Evolutionary conservation across 2,888 invertebrate genomes (phyloP), one percentile per base, ranked within the genome.

Genomic region (Oscheius myriophilus): DNA sequence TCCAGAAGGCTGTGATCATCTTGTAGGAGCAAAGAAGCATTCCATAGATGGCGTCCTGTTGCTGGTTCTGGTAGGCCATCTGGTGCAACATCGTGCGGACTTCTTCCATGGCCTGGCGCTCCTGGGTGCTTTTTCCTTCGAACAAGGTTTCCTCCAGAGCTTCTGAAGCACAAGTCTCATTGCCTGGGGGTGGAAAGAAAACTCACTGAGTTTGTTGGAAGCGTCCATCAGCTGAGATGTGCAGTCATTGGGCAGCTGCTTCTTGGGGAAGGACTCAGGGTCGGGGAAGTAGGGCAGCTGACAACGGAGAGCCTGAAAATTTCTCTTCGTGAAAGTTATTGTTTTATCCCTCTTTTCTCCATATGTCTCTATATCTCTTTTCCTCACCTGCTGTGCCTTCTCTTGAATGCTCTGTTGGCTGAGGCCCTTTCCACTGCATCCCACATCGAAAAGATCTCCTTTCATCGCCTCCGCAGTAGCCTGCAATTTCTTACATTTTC

Each of bases 281-380:
- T 61, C 61, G 12, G 61, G 61, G 23, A 61, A 33, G 49, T 61
- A 49, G 3, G 49, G 49, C 46, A 49, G 46, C 46, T 61, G 61
- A 2, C 25, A 33, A 21, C 61, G 61, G n/a, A 33, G 33, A 18
- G 49, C 49, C 61, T 61, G 61, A 45, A 61, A 46, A 25, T 33
- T 33, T 33, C 4, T 33, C 33, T 6, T 9, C n/a, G n/a, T n/a
- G n/a, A n/a, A n/a, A n/a, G n/a, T n/a, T n/a, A n/a, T n/a, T n/a
- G n/a, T 33, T 33, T 33, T 9, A 33, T 6, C 33, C 33, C 33
- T 33, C 33, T 3, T 33, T 9, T 33, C 33, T 33, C 33, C 33
- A 3, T 33, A 33, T 6, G 3, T 33, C 33, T 33, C 4, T 3
- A 3, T 33, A 6, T 33, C 33, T 9, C 33, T 9, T 33, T 33